A percentile compares a stretch with the other conserved stretches of the same genome.
phyloP scores from a whole-genome alignment of 2,797 vertebrate species.

The Bradypodion ventrale region DNA sequence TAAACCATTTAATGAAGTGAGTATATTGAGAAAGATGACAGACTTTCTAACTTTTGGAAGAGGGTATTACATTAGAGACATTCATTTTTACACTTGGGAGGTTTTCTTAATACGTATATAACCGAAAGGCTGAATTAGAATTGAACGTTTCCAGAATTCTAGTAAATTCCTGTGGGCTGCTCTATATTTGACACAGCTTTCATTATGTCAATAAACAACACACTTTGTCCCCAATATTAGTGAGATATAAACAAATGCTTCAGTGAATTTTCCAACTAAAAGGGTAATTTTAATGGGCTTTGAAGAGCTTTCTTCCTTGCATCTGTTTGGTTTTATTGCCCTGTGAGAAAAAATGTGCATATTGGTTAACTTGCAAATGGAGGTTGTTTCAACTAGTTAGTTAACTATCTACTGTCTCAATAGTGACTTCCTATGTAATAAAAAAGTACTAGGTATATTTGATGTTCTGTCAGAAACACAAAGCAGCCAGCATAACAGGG shows the following conservation, averaged over 20 bases:
- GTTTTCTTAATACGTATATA: constrained; percentile 69
- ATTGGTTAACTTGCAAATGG: constrained; percentile 18
- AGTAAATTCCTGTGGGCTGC: constrained; percentile 59
- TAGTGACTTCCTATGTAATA: not conserved
- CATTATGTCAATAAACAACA: constrained; percentile 73
- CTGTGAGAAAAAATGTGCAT: constrained; percentile 35
- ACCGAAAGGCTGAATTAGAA: constrained; percentile 76
- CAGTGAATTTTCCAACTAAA: constrained; percentile 51
- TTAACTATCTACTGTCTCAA: not conserved
- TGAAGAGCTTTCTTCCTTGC: constrained; percentile 49
- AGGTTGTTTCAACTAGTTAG: not conserved
- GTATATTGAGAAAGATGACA: constrained; percentile 82
- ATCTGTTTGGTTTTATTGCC: constrained; percentile 47
- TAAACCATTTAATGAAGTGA: constrained; percentile 84
- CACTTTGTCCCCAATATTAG: constrained; percentile 62
- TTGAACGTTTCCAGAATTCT: constrained; percentile 76
- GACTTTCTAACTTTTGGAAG: constrained; percentile 74
- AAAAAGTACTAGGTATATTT: not conserved
- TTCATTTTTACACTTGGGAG: constrained; percentile 73
- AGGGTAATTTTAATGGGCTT: constrained; percentile 50
- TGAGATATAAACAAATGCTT: constrained; percentile 66
- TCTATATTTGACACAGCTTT: constrained; percentile 70
- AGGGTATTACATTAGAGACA: constrained; percentile 76
- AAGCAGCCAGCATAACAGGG: too few relatives aligned
- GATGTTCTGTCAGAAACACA: too few relatives aligned